phyloP scores from a whole-genome alignment of 2,113 vertebrate species.

The Toxotes chatareus region DNA sequence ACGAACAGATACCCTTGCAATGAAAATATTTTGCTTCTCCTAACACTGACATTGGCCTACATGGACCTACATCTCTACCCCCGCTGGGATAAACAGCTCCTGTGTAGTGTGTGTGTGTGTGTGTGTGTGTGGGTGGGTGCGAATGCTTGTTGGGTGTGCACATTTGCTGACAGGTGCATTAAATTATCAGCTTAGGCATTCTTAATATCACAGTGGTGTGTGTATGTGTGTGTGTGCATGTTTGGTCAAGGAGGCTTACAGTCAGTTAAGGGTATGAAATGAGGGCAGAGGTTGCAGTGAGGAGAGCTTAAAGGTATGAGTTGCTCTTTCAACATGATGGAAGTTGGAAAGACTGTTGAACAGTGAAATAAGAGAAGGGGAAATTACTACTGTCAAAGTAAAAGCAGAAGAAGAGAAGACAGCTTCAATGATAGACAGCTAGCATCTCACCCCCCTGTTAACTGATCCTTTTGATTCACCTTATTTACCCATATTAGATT shows the following conservation, averaged over 20 bases:
- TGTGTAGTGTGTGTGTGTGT: slow-evolving; percentile 76
- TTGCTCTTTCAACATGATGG: neutral
- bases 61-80: slow-evolving; percentile 85
- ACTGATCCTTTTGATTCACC: neutral
- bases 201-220: slow-evolving; percentile 23
- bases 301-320: neutral
- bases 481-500: neutral
- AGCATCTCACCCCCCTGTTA: neutral
- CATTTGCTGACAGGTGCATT: slow-evolving; percentile 77
- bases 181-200: slow-evolving; percentile 48
- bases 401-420: neutral
- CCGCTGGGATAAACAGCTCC: slow-evolving; percentile 88
- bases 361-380: slow-evolving; percentile 5
- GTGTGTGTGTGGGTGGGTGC: slow-evolving; percentile 45
- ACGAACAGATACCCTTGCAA: slow-evolving; percentile 88
- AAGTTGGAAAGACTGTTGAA: slow-evolving; percentile 17
- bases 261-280: slow-evolving; percentile 27
- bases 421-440: neutral
- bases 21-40: slow-evolving; percentile 95
- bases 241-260: neutral
- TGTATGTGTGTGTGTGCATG: slow-evolving; percentile 4
- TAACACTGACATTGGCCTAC: slow-evolving; percentile 86
- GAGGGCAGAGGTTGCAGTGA: neutral
- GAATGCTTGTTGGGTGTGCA: slow-evolving; percentile 54
- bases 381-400: slow-evolving; percentile 7